Evolutionary conservation across 2,888 invertebrate species (phyloP), one percentile per base, ranked within the genome.

Genomic region (Rugalucina vietnamica): DNA sequence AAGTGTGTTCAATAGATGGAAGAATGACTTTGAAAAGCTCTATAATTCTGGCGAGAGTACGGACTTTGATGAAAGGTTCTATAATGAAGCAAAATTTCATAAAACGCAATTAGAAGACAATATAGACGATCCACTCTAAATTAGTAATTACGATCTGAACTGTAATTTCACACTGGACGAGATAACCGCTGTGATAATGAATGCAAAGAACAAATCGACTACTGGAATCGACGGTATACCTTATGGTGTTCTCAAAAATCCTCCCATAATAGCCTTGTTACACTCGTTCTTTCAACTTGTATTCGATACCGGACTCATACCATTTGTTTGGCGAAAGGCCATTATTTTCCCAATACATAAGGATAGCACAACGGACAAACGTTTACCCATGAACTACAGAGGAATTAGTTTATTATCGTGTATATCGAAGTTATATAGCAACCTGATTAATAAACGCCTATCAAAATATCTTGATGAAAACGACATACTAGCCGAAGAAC

Each of bases 321-420:
- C 79, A 27, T 60, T 49, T 36, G 24, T 70, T 18, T 82, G 79
- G 79, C 3, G 78, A 27, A 65, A 65, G 50, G 8, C 75, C 18
- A 76, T 85, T 43, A 85, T 79, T 24, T 82, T 29, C 34, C 79
- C 79, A 1, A 75, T 76, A 21, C 34, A 70, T 0, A 73, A 80
- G n/a, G 77, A 81, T 32, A 12, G 14, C 5, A 18, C 0, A 1
- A 10, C 73, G 32, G 77, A 80, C 27, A 36, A 34, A 65, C 65
- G 77, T 5, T 24, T 74, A 50, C 57, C 74, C 14, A 60, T 77
- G 69, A 84, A 72, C n/a, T 80, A 84, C 37, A 74, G 78, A 43
- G 80, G 85, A 18, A 72, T 82, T 21, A 85, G 77, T n/a, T 70
- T 85, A n/a, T 54, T 78, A 14, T 81, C 76, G 18, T 73, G 79